Evolutionary conservation across 1,140 invertebrate genomes (phyloP), one percentile per base, ranked within the genome.

Genomic region (Habropoda laboriosa): DNA sequence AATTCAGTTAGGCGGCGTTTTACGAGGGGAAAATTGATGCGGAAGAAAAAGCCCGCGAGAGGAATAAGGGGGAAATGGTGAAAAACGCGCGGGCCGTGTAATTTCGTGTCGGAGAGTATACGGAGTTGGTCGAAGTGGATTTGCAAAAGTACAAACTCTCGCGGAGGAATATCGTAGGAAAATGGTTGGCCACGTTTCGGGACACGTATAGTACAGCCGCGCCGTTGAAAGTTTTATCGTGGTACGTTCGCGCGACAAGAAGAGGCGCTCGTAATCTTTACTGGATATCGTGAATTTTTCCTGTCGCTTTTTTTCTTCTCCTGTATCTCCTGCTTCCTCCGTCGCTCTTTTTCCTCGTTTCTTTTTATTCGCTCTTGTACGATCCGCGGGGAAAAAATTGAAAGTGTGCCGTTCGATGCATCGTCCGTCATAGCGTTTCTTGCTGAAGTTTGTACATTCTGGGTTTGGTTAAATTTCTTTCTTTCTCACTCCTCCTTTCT

Each of bases 161-260:
- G 16, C 35, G 24, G 40, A 75, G 21, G n/a, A n/a, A n/a, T 13
- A 24, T 74, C 42, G 30, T 21, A 38, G 27, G n/a, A 60, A n/a
- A 47, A 67, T 57, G 38, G 38, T 30, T 18, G 13, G 42, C 16
- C 53, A 30, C 35, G 32, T 60, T 67, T 53, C n/a, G 13, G 18
- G 27, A 16, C 79, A 32, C 40, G 55, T 30, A 49, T 42, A 42
- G 5, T 6, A 40, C 32, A 71, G 8, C 42, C n/a, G 51, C 21
- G 47, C 12, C n/a, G n/a, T n/a, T n/a, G 68, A 30, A 81, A 81
- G 79, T 82, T 82, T 81, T 77, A 82, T 51, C 70, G 49, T 3
- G n/a, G 49, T 71, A 76, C 53, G 18, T 79, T 80, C 30, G 49
- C 42, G 38, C 47, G 57, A 13, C 18, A 64, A 63, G 47, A 18